Evolutionary conservation across 35 echinoderm and acorn worm genomes (phyloP).

Genomic region (Lytechinus pictus): DNA sequence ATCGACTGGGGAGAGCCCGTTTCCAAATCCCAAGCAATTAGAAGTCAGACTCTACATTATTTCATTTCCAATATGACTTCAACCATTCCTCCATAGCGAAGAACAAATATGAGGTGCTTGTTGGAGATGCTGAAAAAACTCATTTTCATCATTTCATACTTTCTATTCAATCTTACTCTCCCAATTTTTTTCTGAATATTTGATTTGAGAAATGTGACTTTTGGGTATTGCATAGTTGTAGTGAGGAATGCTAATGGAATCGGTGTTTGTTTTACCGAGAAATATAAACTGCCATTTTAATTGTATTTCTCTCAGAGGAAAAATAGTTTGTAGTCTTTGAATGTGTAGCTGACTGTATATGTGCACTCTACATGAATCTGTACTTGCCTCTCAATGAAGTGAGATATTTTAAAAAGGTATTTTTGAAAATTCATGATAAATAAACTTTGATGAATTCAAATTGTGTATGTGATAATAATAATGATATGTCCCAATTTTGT

Average conservation of each 20-base stretch:
- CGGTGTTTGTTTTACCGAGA: neutral
- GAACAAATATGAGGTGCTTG: neutral
- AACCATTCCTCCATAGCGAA: neutral
- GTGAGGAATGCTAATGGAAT: neutral
- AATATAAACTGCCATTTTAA: neutral
- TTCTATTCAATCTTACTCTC: neutral
- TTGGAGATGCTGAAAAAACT: neutral
- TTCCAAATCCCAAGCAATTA: conserved; percentile 12
- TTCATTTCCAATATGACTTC: neutral
- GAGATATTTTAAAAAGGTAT: no score
- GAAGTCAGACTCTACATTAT: neutral
- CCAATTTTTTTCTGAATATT: neutral
- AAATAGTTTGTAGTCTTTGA: neutral
- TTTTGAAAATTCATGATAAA: no score
- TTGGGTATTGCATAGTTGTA: neutral
- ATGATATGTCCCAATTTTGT: no score
- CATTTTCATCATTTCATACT: neutral
- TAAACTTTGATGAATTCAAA: no score
- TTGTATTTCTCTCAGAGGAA: neutral
- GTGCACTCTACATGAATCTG: no score
- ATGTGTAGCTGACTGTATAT: no score
- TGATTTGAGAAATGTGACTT: neutral
- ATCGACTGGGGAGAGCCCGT: neutral
- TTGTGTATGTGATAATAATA: no score
- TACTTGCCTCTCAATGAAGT: no score